Evolutionary conservation across 2,113 vertebrate species (phyloP).

Genomic region (Engraulis encrasicolus): DNA sequence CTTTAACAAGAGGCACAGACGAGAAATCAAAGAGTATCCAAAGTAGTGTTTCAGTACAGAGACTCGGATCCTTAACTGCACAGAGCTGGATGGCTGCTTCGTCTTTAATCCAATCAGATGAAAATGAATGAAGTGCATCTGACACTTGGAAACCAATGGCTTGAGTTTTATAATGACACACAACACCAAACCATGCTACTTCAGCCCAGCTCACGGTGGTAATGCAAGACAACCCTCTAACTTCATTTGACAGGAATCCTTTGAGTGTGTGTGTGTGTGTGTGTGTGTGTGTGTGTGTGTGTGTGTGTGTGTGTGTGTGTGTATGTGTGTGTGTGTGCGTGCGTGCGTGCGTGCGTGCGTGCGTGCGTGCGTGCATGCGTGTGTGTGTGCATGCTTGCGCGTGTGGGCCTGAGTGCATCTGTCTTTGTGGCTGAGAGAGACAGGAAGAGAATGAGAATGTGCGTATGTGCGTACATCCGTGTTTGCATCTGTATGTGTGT

Average conservation of each 20-base stretch:
- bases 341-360: neutral
- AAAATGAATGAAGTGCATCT: neutral
- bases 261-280: neutral
- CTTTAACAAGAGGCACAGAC: too few species aligned
- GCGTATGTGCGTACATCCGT: neutral
- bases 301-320: neutral
- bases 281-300: slow-evolving; percentile 15
- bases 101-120: neutral
- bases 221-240: neutral
- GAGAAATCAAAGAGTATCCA: neutral
- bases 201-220: neutral
- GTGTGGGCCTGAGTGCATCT: too few species aligned
- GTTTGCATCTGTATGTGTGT: neutral
- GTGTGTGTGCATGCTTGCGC: too few species aligned
- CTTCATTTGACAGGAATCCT: neutral
- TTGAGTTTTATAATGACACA: neutral
- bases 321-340: neutral
- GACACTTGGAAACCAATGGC: neutral
- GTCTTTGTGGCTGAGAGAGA: too few species aligned
- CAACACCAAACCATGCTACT: neutral
- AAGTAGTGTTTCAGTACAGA: neutral
- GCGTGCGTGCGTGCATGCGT: too few species aligned
- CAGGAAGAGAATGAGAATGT: too few species aligned
- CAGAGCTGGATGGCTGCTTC: neutral
- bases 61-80: neutral